Evolutionary conservation across 2,113 vertebrate genomes (phyloP).

Genomic region (Bambusicola thoracicus): DNA sequence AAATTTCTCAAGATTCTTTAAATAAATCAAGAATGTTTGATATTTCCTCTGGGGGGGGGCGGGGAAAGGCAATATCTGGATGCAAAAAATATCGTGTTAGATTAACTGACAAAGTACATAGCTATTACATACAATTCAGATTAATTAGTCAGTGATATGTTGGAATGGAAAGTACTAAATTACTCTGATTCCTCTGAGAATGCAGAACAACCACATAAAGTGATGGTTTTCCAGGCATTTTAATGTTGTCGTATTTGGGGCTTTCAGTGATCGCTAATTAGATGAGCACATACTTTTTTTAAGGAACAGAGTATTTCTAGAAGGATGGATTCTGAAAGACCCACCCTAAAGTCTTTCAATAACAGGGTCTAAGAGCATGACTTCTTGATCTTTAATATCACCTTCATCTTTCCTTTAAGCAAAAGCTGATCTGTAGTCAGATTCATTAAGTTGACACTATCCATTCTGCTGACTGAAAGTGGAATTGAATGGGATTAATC

Average conservation of each 20-base stretch:
- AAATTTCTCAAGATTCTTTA: neutral
- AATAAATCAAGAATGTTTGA: neutral
- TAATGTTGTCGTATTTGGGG: neutral
- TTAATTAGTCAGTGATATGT: neutral
- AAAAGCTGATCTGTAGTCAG: neutral
- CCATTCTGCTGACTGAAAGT: neutral
- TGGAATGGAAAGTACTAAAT: neutral
- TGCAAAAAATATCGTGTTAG: neutral
- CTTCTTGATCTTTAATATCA: neutral
- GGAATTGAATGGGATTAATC: neutral
- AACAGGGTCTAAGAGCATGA: neutral
- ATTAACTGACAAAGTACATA: neutral
- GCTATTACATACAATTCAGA: neutral
- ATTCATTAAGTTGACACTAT: neutral
- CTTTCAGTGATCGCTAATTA: neutral
- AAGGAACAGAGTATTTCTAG: neutral
- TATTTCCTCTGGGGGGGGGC: neutral
- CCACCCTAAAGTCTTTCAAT: neutral
- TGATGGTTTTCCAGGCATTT: neutral
- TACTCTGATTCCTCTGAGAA: neutral
- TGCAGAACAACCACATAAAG: neutral
- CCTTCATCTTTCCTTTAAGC: neutral
- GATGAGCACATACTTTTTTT: neutral
- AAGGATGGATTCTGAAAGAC: neutral
- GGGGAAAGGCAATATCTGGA: neutral